phyloP scores from a whole-genome alignment of 1,140 invertebrate genomes.

The Lucilia cuprina region DNA sequence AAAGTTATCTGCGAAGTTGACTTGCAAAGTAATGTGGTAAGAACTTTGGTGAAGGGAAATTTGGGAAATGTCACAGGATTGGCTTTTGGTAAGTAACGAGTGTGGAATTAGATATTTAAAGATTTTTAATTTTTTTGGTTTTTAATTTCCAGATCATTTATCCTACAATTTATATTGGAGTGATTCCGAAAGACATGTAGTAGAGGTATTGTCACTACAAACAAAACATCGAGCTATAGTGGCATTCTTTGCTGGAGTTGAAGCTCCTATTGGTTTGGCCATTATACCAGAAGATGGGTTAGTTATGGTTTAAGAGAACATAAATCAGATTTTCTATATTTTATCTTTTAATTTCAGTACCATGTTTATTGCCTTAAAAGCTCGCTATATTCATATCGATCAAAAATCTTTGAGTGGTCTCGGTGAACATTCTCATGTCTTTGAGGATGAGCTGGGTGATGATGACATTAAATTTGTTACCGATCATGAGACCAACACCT shows the following conservation, averaged over 20 bases:
- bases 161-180: constrained; percentile 74
- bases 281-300: constrained; percentile 72
- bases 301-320: not conserved
- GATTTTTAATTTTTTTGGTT: not conserved
- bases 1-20: constrained; percentile 62
- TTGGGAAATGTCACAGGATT: constrained; percentile 69
- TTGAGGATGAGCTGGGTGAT: constrained; percentile 64
- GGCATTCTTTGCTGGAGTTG: constrained; percentile 64
- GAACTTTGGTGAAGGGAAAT: constrained; percentile 61
- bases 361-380: constrained; percentile 71
- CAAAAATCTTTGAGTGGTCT: constrained; percentile 68
- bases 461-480: constrained; percentile 48
- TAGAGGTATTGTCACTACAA: constrained; percentile 69
- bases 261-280: constrained; percentile 69
- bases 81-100: constrained; percentile 66
- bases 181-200: constrained; percentile 66
- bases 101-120: not conserved
- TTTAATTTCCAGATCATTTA: constrained; percentile 65
- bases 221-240: constrained; percentile 67
- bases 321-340: not conserved
- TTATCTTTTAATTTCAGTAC: constrained; percentile 56
- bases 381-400: constrained; percentile 67
- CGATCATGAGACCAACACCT: constrained; percentile 43
- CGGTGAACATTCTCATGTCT: constrained; percentile 62
- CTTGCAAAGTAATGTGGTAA: constrained; percentile 56